A percentile compares a stretch with the other conserved stretches of the same genome.
Evolutionary conservation across 2,888 invertebrate genomes (phyloP).

Genomic region (Spilosoma lubricipeda): DNA sequence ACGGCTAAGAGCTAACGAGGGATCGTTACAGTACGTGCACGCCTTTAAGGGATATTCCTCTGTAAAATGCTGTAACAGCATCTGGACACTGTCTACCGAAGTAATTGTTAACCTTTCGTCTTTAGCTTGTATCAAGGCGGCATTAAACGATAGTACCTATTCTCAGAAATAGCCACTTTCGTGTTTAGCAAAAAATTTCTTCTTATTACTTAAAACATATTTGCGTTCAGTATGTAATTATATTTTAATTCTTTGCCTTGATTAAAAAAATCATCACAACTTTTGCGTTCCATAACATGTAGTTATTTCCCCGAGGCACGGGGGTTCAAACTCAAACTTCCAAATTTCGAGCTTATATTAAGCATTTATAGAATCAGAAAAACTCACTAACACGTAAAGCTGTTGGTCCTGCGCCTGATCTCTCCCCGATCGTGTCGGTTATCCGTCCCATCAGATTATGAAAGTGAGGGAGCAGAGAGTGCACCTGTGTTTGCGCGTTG

Average conservation of each 20-base stretch:
- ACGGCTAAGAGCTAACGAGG: conserved; percentile 55
- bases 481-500: no score
- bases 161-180: not conserved
- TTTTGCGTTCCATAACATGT: not conserved
- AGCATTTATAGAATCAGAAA: no score
- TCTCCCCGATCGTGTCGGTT: no score
- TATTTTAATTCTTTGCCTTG: not conserved
- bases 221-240: not conserved
- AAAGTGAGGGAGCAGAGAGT: no score
- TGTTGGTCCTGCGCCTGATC: no score
- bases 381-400: no score
- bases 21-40: conserved; percentile 51
- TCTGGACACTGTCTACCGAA: conserved; percentile 28
- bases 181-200: not conserved
- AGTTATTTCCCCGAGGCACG: no score
- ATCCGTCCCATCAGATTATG: no score
- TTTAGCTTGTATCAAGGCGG: not conserved
- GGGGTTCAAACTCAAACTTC: no score
- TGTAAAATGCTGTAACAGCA: conserved; percentile 31
- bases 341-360: no score
- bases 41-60: conserved; percentile 37
- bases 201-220: not conserved
- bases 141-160: not conserved
- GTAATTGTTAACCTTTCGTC: conserved; percentile 6
- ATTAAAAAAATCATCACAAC: not conserved